Evolutionary conservation across 2,797 vertebrate genomes (phyloP).

Genomic region (Xiphorhynchus erythropygius): DNA sequence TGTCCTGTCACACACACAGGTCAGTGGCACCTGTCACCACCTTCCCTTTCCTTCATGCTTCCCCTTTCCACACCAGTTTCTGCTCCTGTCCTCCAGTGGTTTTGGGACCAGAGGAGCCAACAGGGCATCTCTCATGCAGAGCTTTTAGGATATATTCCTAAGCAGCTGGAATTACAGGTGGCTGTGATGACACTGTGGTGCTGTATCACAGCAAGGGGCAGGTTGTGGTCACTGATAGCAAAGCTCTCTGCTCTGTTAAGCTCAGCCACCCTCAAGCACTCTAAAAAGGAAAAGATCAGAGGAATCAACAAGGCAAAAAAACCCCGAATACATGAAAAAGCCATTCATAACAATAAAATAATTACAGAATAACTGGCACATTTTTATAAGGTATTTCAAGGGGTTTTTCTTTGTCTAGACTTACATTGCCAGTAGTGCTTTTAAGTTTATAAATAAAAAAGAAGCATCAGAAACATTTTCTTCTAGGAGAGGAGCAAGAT

Average conservation of each 20-base stretch:
- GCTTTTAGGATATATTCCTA: not conserved
- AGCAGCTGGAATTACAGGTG: not conserved
- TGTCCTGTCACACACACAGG: conserved; percentile 87
- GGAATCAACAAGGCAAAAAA: not conserved
- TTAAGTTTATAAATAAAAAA: not conserved
- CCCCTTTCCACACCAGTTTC: not conserved
- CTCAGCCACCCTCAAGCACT: not conserved
- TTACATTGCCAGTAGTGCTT: not conserved
- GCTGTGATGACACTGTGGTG: not conserved
- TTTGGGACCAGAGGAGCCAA: not conserved
- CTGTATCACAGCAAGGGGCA: not conserved
- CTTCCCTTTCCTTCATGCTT: not conserved
- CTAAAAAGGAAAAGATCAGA: not conserved
- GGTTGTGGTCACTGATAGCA: not conserved
- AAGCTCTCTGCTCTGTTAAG: not conserved
- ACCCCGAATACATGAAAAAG: not conserved
- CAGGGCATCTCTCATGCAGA: fast-evolving
- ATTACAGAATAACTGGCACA: not conserved
- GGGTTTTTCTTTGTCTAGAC: not conserved
- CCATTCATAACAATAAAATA: not conserved
- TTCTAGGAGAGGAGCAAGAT: not conserved
- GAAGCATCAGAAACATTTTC: not conserved
- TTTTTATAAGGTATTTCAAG: not conserved
- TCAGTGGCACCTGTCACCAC: not conserved
- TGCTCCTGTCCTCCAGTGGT: not conserved